Evolutionary conservation across 2,113 vertebrate genomes (phyloP).

Genomic region (Tautogolabrus adspersus): DNA sequence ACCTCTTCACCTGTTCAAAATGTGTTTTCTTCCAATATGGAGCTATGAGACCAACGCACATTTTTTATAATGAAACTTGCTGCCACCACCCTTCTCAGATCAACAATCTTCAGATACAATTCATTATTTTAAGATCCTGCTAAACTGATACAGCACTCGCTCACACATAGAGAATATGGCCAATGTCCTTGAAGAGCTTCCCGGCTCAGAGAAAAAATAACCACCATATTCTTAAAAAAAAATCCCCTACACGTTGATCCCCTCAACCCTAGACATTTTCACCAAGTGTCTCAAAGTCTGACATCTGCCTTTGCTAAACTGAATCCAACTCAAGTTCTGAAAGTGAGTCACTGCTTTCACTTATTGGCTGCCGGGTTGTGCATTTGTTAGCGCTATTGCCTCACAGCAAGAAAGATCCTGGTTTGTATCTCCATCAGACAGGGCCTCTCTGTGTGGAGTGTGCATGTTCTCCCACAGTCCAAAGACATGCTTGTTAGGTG

Average conservation of each 20-base stretch:
- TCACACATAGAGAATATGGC: neutral
- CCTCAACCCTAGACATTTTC: neutral
- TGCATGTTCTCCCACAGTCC: no score
- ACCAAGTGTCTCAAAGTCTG: neutral
- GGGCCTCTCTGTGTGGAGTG: no score
- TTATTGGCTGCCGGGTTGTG: no score
- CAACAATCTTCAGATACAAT: neutral
- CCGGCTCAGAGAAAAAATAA: neutral
- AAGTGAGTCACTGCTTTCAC: neutral
- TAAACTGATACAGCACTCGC: neutral
- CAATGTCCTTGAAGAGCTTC: neutral
- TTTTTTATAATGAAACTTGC: neutral
- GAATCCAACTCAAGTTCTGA: neutral
- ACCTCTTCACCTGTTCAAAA: constrained; percentile 10
- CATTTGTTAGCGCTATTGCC: no score
- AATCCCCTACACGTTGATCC: neutral
- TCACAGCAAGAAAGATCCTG: no score
- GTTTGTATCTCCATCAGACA: no score
- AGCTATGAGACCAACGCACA: neutral
- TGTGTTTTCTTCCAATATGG: neutral
- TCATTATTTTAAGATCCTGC: neutral
- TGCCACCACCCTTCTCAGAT: neutral
- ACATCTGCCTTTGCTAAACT: neutral
- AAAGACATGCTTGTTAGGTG: no score
- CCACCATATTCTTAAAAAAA: neutral